A percentile compares a stretch with the other conserved stretches of the same genome.
These are phyloP conservation scores for Puma concolor DNA, from an alignment of 2,113 vertebrate species.

Conservation along the genomic window DNA sequence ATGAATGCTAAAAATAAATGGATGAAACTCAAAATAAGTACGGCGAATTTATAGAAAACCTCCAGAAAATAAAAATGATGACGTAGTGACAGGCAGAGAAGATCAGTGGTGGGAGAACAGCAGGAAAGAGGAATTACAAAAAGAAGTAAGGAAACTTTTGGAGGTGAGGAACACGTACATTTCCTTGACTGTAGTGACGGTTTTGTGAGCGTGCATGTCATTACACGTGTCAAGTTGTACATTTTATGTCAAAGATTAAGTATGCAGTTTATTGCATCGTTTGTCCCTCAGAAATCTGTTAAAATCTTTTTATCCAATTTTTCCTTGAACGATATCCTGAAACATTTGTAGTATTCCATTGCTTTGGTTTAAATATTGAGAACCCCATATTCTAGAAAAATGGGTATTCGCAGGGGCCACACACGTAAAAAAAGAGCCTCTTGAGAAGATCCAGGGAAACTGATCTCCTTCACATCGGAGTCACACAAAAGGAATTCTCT, in stretches of 20 bases:
- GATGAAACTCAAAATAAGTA: not conserved
- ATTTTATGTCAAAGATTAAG: not conserved
- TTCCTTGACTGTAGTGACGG: not conserved
- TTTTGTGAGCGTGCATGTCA: not conserved
- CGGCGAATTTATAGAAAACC: not conserved
- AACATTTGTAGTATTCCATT: not conserved
- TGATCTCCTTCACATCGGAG: not conserved
- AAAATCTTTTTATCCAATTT: not conserved
- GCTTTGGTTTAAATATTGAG: not conserved
- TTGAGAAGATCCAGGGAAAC: not conserved
- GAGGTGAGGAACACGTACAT: not conserved
- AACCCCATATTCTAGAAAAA: not conserved
- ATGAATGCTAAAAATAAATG: too few species aligned
- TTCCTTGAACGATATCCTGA: not conserved
- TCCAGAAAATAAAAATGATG: not conserved
- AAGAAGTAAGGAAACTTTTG: not conserved
- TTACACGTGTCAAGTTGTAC: not conserved
- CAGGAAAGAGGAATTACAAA: not conserved
- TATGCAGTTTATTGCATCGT: not conserved
- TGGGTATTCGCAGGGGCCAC: not conserved
- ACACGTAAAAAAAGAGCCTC: not conserved
- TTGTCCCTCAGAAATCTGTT: not conserved
- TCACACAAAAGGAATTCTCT: not conserved
- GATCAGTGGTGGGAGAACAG: not conserved
- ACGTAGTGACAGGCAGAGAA: not conserved